These are phyloP conservation scores for Artemia sp. DNA, from an alignment of 2,888 invertebrate species.

Conservation along the genomic window DNA sequence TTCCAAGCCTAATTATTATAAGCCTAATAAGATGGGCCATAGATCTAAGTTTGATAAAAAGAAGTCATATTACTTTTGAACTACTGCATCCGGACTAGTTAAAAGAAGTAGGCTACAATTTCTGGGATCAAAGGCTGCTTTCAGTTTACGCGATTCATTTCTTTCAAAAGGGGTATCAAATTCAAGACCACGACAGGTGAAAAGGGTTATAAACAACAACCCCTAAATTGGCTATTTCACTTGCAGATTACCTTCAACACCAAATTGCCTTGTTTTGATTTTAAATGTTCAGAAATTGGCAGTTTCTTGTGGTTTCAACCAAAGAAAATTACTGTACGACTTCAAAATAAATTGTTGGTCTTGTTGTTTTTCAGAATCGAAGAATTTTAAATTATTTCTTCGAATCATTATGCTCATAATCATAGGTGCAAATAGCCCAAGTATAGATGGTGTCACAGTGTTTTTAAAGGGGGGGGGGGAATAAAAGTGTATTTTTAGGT, in stretches of 20 bases:
- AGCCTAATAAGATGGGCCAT: too few species aligned
- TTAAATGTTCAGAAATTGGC: background rate
- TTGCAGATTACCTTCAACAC: slow-evolving; percentile 7
- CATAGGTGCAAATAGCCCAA: background rate
- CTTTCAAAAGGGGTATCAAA: background rate
- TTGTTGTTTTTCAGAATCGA: background rate
- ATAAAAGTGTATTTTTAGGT: background rate
- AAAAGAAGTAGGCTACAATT: too few species aligned
- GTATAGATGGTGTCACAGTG: background rate
- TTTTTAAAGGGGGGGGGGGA: slow-evolving; percentile 10
- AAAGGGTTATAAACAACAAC: slow-evolving; percentile 3
- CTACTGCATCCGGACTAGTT: too few species aligned
- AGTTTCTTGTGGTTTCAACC: slow-evolving; percentile 6
- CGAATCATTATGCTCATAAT: background rate
- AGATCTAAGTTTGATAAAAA: too few species aligned
- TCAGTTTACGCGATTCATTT: too few species aligned
- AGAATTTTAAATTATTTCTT: background rate
- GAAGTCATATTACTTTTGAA: too few species aligned
- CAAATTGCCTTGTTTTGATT: slow-evolving; percentile 14
- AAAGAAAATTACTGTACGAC: slow-evolving; percentile 1
- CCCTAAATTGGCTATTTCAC: slow-evolving; percentile 14
- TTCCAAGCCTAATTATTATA: too few species aligned
- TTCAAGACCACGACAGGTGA: slow-evolving; percentile 5
- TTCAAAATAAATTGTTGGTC: background rate
- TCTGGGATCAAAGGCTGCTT: too few species aligned